Evolutionary conservation across 1,140 invertebrate species (phyloP), one percentile per base, ranked within the genome.

Genomic region (Drosophila funebris): DNA sequence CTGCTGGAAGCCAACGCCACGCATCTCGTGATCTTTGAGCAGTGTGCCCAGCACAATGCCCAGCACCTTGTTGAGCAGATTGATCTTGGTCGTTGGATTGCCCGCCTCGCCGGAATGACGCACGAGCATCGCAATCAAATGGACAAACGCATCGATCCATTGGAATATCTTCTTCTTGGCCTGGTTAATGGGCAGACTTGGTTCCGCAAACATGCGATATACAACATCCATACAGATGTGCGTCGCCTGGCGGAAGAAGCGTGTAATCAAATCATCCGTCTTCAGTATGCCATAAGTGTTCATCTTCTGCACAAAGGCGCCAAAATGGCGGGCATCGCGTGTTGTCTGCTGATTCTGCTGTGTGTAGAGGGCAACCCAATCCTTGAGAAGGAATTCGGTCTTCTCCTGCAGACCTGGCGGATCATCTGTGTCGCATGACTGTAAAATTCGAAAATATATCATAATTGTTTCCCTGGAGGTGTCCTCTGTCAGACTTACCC

Each of bases 161-260:
- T 98, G 95, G 92, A 99, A 99, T 92, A 98, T 99, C 92, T 99
- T 99, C 24, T 96, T 95, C 66, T 97, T 94, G 9, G 96, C 93
- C 56, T 96, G 93, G 1, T 95, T 92, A 33, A 94, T 93, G 29
- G 93, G 93, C 9, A 92, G 78, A 3, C 92, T 91, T 0, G 92
- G 92, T 66, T 95, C 94, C 4, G 92, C 92, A n/a, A 95, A 90
- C 60, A 93, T 93, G 62, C 97, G 94, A 92, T 99, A 99, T 50
- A 97, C 98, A 44, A 98, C 94, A 87, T 99, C 98, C 0, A 99
- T 97, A 92, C 98, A 99, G 94, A 99, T 96, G 91, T 99, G 98
- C 0, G 98, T 98, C 50, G 97, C 98, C 14, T 99, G 95, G 22
- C 98, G 95, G 93, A 99, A 99, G 93, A 99, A 99, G 67, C 98